Evolutionary conservation across 2,113 vertebrate species (phyloP), one percentile per base, ranked within the genome.

Genomic region (Thinocorus orbignyianus): DNA sequence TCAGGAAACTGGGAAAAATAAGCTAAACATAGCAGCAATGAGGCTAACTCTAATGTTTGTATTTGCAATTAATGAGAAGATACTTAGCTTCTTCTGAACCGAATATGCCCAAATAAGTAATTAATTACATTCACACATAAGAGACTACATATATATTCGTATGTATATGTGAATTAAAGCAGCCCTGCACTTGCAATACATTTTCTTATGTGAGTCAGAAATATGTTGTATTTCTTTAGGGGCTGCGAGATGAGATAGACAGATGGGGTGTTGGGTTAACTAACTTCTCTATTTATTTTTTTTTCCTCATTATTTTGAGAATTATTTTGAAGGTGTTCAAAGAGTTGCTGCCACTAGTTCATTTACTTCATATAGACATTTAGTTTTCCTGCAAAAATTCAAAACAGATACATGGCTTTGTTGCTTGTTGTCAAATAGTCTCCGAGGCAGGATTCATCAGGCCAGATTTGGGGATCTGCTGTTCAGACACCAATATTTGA

Each of bases 1-100:
- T 92, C 44, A 60, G 77, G 80, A 95, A 90, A 85, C 91, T 89
- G 73, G 58, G 65, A 74, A 91, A 90, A 93, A 92, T 73, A 93
- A 82, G 68, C 37, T 80, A 86, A 94, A 95, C 35, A 39, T 77
- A 46, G 41, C 62, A 86, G n/a, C 93, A 94, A 66, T 93, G 94
- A 55, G 87, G 30, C 65, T 80, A 51, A 54, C 81, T 81, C 83
- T 96, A 41, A 39, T 91, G 72, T 88, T 96, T 86, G 54, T 95
- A 74, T 81, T 74, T 62, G 86, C 51, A 80, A 2, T 93, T 92
- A 91, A 74, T 86, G 44, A 79, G 55, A 82, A 22, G 79, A 37
- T 74, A 83, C 11, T 84, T 89, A 76, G n/a, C 42, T 73, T 13
- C 22, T 94, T 64, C 41, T 81, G 70, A 76, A 65, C 42, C 57